Evolutionary conservation across 2,113 vertebrate genomes (phyloP), one percentile per base, ranked within the genome.

Genomic region (Chloropsis hardwickii): DNA sequence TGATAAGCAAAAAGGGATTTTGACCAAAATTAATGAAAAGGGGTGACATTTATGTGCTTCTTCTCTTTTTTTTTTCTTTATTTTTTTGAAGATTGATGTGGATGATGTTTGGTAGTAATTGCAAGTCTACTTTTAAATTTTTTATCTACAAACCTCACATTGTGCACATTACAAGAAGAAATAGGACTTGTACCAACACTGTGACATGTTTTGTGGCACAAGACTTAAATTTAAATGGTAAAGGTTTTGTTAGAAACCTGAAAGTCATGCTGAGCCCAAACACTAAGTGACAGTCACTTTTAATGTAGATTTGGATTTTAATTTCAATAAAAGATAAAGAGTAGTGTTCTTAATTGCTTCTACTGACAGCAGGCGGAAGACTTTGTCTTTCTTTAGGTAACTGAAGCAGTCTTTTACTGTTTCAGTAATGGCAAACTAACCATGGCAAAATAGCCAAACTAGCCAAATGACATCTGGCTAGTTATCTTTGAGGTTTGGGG

Each of bases 1-100:
- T 98, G 97, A 96, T 95, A 97, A 98, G 98, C 96, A 94, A 95
- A 97, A 95, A 72, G 96, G 91, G 94, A 97, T 98, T 98, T 86
- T 92, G 90, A 96, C 97, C 94, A 97, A 95, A 97, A 95, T 96
- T 97, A 97, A 96, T 97, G 88, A 94, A 97, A 97, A 97, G 69
- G 94, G 77, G 93, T 92, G 95, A 97, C 96, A 97, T 98, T 98
- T 97, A 96, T 97, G 45, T 90, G 53, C 29, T 85, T 33, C 29
- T 47, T 47, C 48, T 16, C 27, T 60, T 27, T 15, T 17, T 10
- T 8, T 31, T 20, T 23, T 9, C 10, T 48, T 70, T 87, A 11
- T 69, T 92, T 51, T 73, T 83, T 81, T 58, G 60, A 92, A 95
- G 91, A 96, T 78, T 81, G 74, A 87, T 97, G 70, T 83, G 72